A percentile compares a stretch with the other conserved stretches of the same genome.
These are phyloP conservation scores for Gymnothorax reevesii DNA, from an alignment of 2,797 vertebrate species.

Conservation along the genomic window DNA sequence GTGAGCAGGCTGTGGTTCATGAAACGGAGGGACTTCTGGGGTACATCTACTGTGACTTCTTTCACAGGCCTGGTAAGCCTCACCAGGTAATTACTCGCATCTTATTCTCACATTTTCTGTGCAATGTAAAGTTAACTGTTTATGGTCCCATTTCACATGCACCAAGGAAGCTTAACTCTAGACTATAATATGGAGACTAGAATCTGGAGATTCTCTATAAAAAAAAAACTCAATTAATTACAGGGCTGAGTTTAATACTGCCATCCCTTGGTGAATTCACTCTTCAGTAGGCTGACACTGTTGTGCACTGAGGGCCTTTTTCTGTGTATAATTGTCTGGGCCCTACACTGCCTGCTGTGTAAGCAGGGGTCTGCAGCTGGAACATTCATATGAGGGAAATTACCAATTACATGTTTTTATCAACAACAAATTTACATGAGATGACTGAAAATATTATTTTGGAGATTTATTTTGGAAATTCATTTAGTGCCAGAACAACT, in stretches of 20 bases:
- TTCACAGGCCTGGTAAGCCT: constrained; percentile 88
- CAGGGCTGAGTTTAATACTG: no score
- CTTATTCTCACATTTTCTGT: background rate
- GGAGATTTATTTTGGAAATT: background rate
- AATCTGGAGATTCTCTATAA: no score
- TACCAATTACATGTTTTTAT: no score
- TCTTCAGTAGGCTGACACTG: background rate
- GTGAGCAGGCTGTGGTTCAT: constrained; percentile 87
- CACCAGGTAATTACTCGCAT: constrained; percentile 79
- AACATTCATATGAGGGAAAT: background rate
- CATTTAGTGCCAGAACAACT: background rate
- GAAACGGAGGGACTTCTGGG: constrained; percentile 92
- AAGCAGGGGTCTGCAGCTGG: background rate
- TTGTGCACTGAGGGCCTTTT: background rate
- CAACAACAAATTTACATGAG: background rate
- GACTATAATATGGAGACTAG: no score
- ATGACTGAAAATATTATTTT: background rate
- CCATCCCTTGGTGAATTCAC: background rate
- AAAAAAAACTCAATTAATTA: no score
- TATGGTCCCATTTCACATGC: background rate
- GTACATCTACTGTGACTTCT: constrained; percentile 98
- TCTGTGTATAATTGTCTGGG: background rate
- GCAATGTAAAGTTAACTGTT: background rate
- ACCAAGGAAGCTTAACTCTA: no score
- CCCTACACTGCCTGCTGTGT: background rate